Base-by-base conservation (phyloP, 2,797 vertebrate genomes). In the Enteromius mattozi region DNA sequence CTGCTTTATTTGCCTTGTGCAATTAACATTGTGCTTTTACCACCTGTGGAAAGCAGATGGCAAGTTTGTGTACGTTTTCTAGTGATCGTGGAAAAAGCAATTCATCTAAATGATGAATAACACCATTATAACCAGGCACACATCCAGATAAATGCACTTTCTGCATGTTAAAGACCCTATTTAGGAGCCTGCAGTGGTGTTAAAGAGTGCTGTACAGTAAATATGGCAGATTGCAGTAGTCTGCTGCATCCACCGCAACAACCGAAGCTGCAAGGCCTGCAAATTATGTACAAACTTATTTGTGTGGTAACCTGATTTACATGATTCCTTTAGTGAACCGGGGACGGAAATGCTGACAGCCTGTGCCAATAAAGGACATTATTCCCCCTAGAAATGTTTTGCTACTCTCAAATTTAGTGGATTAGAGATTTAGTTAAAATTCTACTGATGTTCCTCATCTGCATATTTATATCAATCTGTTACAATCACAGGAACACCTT, bases 391-490 rank as follows among this genome's bases (percentile, higher is more conserved):
- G n/a, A 63, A n/a, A 19, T 10, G 1, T n/a, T 17, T 19, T 33
- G 12, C n/a, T 70, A 24, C 9, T 72, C 24, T 59, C 4, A 81
- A 70, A 71, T 30, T 27, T 37, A 61, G 51, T n/a, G 10, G 24
- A 70, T 70, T 72, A 21, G 35, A 30, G 37, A 27, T 81, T 42
- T 45, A 33, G 24, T 80, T 80, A 69, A 30, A 56, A 61, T 81
- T 72, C 51, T 14, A 61, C 35, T 5, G 37, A 47, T 63, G 24
- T 37, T 68, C 24, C 17, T 6, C 17, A 68, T 77, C 42, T 77
- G 24, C 74, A 76, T 83, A 54, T 83, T 76, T 14, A 40, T 75
- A 45, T 77, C 49, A 76, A 9, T 68, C 81, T 76, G 63, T 30
- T 24, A 49, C 54, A 74, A 63, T 82, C 71, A 14, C n/a, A 66